Conservation (phyloP, 2,113 vertebrate species). For the Aplodontia rufa region DNA sequence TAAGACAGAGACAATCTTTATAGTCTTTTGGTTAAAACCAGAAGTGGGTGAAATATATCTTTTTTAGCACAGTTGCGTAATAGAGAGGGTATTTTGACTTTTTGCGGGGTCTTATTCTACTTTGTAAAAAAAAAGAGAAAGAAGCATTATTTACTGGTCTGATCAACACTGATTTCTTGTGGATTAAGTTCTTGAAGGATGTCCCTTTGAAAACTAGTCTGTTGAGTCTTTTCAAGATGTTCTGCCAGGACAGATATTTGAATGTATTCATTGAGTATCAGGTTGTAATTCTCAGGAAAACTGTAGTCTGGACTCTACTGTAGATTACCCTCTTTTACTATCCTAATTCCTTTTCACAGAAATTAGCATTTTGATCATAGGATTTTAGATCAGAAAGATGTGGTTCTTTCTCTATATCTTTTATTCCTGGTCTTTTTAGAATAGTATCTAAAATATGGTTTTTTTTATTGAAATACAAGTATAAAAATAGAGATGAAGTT, state of each 20-base stretch:
- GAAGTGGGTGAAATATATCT: not conserved
- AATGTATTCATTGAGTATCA: not conserved
- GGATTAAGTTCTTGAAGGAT: not conserved
- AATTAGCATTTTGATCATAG: not conserved
- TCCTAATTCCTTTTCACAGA: not conserved
- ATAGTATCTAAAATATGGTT: slow-evolving; percentile 6
- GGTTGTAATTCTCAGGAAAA: not conserved
- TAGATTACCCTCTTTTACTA: not conserved
- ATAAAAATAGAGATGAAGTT: slow-evolving; percentile 41
- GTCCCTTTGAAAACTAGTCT: not conserved
- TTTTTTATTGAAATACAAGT: slow-evolving; percentile 46
- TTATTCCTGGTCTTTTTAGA: slow-evolving; percentile 53
- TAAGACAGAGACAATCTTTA: not conserved
- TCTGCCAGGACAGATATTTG: slow-evolving; percentile 1
- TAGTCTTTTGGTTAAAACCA: slow-evolving; percentile 15
- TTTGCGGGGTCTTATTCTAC: not conserved
- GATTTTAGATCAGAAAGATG: slow-evolving; percentile 9
- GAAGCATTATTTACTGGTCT: not conserved
- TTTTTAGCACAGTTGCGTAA: not conserved
- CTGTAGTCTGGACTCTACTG: not conserved
- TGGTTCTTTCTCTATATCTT: not conserved
- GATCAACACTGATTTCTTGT: slow-evolving; percentile 1
- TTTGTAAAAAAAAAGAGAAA: not conserved
- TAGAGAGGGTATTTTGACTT: not conserved
- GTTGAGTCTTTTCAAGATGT: not conserved